These are phyloP conservation scores for Dipodomys stephensi DNA, from an alignment of 2,113 vertebrate genomes.

Conservation along the genomic window DNA sequence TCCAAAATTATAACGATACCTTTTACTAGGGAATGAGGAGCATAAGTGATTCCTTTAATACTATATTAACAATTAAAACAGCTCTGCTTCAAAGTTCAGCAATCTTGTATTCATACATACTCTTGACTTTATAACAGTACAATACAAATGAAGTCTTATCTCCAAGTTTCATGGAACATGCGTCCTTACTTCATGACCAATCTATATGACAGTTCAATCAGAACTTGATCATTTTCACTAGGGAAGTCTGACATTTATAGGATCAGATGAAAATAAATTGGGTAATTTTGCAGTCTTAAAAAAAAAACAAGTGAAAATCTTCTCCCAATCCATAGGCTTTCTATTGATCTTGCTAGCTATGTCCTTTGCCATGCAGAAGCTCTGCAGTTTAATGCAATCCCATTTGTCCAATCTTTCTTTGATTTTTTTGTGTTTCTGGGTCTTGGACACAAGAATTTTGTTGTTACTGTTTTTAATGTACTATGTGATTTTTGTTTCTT, in stretches of 20 bases:
- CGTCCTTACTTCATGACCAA: not conserved
- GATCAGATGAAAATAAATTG: slow-evolving; percentile 52
- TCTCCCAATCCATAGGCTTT: no score
- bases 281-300: slow-evolving; percentile 46
- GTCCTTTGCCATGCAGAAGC: no score
- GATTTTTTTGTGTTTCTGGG: no score
- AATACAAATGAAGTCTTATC: slow-evolving; percentile 28
- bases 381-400: no score
- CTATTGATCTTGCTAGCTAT: no score
- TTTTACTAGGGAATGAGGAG: not conserved
- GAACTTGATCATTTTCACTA: slow-evolving; percentile 52
- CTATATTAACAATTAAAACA: slow-evolving; percentile 1
- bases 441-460: no score
- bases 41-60: slow-evolving; percentile 5
- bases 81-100: not conserved
- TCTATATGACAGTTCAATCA: slow-evolving; percentile 56
- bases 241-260: slow-evolving; percentile 46
- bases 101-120: not conserved
- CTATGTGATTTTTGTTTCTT: no score
- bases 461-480: no score
- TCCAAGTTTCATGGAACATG: not conserved
- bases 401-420: no score
- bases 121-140: not conserved
- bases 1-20: not conserved
- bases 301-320: slow-evolving; percentile 43